These are phyloP conservation scores for Aythya fuligula DNA, from an alignment of 2,797 vertebrate genomes.

Conservation along the genomic window DNA sequence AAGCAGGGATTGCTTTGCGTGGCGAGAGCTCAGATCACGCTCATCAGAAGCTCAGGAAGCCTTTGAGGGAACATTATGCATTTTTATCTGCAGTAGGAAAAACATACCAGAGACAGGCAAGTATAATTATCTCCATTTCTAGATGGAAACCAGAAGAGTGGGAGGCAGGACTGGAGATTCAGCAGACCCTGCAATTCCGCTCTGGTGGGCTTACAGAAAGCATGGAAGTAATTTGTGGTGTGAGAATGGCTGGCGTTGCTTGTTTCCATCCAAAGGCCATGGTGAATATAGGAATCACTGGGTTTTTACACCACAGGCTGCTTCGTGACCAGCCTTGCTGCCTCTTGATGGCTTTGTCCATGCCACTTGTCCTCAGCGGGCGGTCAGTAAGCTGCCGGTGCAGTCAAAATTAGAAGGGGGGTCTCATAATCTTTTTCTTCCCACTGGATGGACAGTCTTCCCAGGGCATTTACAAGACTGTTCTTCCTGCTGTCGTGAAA, in stretches of 20 bases:
- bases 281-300: not conserved
- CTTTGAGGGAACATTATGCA: not conserved
- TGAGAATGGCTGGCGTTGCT: not conserved
- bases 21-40: not conserved
- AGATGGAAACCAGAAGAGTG: slow-evolving; percentile 12
- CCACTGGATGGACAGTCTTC: not conserved
- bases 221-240: slow-evolving; percentile 60
- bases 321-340: not conserved
- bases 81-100: slow-evolving; percentile 56
- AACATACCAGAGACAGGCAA: not conserved
- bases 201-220: slow-evolving; percentile 28
- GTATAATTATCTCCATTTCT: slow-evolving; percentile 49
- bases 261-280: not conserved
- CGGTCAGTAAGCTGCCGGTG: not conserved
- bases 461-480: not conserved
- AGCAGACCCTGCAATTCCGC: slow-evolving; percentile 40
- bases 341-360: not conserved
- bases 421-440: not conserved
- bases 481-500: not conserved
- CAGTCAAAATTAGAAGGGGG: not conserved
- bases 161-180: not conserved
- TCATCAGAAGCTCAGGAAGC: slow-evolving; percentile 12
- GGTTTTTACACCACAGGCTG: not conserved
- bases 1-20: not conserved
- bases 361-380: accelerated